Conservation (phyloP, 2,888 invertebrate species). For the Lissocephala sabroskyi region DNA sequence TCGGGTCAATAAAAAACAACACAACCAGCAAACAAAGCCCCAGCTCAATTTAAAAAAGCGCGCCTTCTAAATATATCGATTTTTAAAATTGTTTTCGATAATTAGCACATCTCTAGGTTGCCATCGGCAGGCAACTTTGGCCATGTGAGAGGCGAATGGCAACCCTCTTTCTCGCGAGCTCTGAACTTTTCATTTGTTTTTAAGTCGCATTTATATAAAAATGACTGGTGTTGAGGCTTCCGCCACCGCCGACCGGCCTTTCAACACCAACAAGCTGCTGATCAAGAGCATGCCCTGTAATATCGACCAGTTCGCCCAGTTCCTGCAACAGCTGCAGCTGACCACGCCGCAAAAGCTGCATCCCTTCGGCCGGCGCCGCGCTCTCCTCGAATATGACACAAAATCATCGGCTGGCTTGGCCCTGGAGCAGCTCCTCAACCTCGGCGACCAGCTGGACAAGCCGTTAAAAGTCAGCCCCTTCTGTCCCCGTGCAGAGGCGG, state of each 20-base stretch:
- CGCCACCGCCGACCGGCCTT: too few relatives aligned
- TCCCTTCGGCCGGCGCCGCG: slow-evolving; percentile 52
- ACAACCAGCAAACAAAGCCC: neutral
- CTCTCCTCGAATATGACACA: slow-evolving; percentile 43
- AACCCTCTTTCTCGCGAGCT: neutral
- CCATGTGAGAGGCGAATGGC: too few relatives aligned
- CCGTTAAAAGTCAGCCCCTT: slow-evolving; percentile 38
- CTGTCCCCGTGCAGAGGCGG: slow-evolving; percentile 16
- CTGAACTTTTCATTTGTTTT: too few relatives aligned
- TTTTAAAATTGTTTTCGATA: too few relatives aligned
- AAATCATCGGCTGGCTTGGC: slow-evolving; percentile 37
- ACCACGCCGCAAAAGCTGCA: slow-evolving; percentile 38
- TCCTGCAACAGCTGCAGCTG: slow-evolving; percentile 40
- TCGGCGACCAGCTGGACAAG: slow-evolving; percentile 35
- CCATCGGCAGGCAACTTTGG: too few relatives aligned
- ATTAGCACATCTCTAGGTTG: too few relatives aligned
- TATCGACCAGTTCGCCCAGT: slow-evolving; percentile 37
- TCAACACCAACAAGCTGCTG: slow-evolving; percentile 38
- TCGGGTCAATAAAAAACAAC: neutral
- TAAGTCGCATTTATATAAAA: too few relatives aligned
- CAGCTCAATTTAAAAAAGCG: slow-evolving; percentile 9
- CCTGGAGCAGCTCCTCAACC: slow-evolving; percentile 30
- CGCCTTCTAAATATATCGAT: neutral
- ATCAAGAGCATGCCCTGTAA: slow-evolving; percentile 60
- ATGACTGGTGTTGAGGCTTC: too few relatives aligned